These are phyloP conservation scores for Malthinus seriepunctatus DNA, from an alignment of 2,888 invertebrate species.

Conservation along the genomic window DNA sequence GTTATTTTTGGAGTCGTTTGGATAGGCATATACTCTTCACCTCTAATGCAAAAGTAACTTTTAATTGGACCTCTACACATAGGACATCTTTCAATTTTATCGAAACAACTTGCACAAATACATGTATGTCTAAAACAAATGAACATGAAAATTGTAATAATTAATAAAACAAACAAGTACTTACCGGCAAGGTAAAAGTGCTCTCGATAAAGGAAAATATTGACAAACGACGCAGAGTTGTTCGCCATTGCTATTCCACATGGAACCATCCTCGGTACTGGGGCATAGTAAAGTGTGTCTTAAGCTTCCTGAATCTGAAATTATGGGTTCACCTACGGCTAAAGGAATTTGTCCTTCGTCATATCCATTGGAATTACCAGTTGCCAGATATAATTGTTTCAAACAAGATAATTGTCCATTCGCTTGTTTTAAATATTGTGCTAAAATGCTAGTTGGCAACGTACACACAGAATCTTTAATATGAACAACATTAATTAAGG, in stretches of 20 bases:
- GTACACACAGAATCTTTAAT: slow-evolving; percentile 81
- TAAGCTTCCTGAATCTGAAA: slow-evolving; percentile 51
- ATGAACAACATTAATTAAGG: slow-evolving; percentile 80
- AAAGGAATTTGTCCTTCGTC: slow-evolving; percentile 58
- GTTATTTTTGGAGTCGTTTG: slow-evolving; percentile 51
- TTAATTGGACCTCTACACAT: slow-evolving; percentile 84
- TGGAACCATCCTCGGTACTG: slow-evolving; percentile 54
- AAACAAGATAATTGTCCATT: slow-evolving; percentile 81
- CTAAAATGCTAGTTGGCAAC: slow-evolving; percentile 78
- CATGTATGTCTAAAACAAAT: slow-evolving; percentile 70
- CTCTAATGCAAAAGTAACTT: slow-evolving; percentile 81
- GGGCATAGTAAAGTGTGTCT: slow-evolving; percentile 49
- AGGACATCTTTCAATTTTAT: slow-evolving; percentile 81
- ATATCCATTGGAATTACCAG: slow-evolving; percentile 65
- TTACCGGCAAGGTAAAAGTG: slow-evolving; percentile 74
- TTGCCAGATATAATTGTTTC: slow-evolving; percentile 80
- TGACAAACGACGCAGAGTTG: slow-evolving; percentile 84
- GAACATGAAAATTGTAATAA: neutral
- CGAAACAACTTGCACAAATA: slow-evolving; percentile 79
- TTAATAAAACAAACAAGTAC: slow-evolving; percentile 1
- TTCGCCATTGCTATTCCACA: slow-evolving; percentile 62
- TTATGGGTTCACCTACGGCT: slow-evolving; percentile 60
- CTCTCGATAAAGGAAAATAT: slow-evolving; percentile 74
- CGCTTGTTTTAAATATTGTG: slow-evolving; percentile 84
- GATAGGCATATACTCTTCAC: slow-evolving; percentile 71